These are phyloP conservation scores for Euglossa dilemma DNA, from an alignment of 1,140 invertebrate species.

Conservation along the genomic window DNA sequence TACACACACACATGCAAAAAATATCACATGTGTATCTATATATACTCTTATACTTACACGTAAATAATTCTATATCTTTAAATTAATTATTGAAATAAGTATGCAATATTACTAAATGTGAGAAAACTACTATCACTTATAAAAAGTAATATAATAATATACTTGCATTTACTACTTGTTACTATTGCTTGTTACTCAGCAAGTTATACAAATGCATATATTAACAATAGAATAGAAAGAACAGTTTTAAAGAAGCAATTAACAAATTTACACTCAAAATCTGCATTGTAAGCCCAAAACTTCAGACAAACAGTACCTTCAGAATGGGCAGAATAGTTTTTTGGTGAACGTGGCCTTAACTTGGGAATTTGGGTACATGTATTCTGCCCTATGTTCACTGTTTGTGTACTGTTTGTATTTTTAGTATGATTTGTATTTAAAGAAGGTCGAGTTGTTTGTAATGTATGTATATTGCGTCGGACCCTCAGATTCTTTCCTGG, in stretches of 20 bases:
- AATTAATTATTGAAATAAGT: constrained; percentile 4
- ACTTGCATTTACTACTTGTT: constrained; percentile 27
- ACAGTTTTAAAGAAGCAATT: constrained; percentile 26
- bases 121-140: constrained; percentile 1
- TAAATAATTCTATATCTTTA: not conserved
- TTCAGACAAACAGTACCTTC: constrained; percentile 78
- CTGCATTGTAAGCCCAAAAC: constrained; percentile 61
- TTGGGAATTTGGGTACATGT: constrained; percentile 77
- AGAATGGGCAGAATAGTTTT: constrained; percentile 75
- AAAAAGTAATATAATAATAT: constrained; percentile 19
- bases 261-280: constrained; percentile 50
- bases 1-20: not conserved
- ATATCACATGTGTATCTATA: not conserved
- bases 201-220: constrained; percentile 6
- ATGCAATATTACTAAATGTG: not conserved
- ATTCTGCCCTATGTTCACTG: constrained; percentile 73
- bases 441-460: constrained; percentile 71
- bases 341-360: constrained; percentile 77
- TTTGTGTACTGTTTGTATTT: constrained; percentile 76
- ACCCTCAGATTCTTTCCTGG: constrained; percentile 76
- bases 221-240: constrained; percentile 21
- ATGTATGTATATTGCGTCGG: constrained; percentile 73
- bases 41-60: not conserved
- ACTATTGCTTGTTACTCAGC: constrained; percentile 5
- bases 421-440: constrained; percentile 72